Conservation (phyloP, 2,888 invertebrate genomes). For the Diplazon laetatorius region DNA sequence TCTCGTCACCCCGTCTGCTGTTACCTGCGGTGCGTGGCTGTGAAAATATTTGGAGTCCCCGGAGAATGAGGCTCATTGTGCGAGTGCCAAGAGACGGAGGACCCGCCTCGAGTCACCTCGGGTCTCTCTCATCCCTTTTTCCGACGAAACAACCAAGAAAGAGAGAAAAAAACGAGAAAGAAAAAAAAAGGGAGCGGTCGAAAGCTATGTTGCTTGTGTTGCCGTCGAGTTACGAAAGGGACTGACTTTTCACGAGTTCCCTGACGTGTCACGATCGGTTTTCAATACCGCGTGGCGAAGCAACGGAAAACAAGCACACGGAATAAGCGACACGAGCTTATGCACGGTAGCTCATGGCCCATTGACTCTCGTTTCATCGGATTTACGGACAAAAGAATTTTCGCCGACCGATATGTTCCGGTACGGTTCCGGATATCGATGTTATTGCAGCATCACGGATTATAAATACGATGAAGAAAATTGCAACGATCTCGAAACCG, state of each 20-base stretch:
- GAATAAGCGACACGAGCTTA: constrained; percentile 18
- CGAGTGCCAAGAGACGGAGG: constrained; percentile 25
- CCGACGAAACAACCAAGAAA: too few relatives aligned
- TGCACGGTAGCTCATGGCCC: constrained; percentile 26
- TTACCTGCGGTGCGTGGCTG: constrained; percentile 74
- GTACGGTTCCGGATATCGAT: constrained; percentile 55
- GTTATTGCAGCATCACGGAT: constrained; percentile 13
- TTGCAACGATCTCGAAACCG: constrained; percentile 30
- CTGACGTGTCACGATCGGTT: constrained; percentile 52
- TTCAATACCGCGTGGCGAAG: constrained; percentile 29
- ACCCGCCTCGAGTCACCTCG: constrained; percentile 52
- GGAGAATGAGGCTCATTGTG: constrained; percentile 65
- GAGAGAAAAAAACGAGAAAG: constrained; percentile 21
- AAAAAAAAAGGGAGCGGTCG: constrained; percentile 43
- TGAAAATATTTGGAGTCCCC: constrained; percentile 79
- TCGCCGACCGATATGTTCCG: constrained; percentile 59
- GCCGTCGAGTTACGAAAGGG: constrained; percentile 21
- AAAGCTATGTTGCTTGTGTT: constrained; percentile 1
- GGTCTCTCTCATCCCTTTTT: constrained; percentile 63
- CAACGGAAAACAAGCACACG: background rate
- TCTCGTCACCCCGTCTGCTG: constrained; percentile 49
- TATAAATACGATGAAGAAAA: constrained; percentile 22
- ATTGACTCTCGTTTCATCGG: constrained; percentile 36
- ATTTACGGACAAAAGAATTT: constrained; percentile 38
- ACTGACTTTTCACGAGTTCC: constrained; percentile 40